Evolutionary conservation across 2,113 vertebrate genomes (phyloP).

Genomic region (Elachura formosa): DNA sequence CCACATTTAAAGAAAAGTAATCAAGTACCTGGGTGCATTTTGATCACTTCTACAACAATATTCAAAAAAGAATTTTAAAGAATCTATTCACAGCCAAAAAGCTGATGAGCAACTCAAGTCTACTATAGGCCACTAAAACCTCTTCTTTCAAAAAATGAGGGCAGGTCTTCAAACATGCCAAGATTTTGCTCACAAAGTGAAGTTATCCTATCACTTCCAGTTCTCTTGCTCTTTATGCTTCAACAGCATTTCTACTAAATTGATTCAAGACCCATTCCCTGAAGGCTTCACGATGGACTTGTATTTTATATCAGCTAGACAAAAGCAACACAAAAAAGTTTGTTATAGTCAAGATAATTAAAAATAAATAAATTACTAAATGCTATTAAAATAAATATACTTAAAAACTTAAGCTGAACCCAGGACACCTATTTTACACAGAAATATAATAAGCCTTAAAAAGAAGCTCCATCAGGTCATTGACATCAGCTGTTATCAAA

Average conservation of each 20-base stretch:
- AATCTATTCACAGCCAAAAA: not conserved
- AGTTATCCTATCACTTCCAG: conserved; percentile 39
- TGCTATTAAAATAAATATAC: not conserved
- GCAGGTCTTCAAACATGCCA: not conserved
- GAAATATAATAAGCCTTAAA: not conserved
- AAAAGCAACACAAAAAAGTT: not conserved
- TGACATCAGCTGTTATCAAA: not conserved
- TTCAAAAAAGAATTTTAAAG: not conserved
- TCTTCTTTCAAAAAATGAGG: conserved; percentile 4
- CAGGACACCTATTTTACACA: not conserved
- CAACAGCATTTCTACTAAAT: conserved; percentile 24
- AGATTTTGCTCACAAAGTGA: conserved; percentile 1
- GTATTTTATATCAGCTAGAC: not conserved
- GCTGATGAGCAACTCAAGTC: not conserved
- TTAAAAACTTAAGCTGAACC: not conserved
- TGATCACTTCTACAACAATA: not conserved
- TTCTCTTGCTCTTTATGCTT: conserved; percentile 49
- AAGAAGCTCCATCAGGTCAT: not conserved
- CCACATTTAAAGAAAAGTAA: not conserved
- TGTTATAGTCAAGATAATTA: not conserved
- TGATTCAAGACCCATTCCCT: conserved; percentile 22
- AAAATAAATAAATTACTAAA: not conserved
- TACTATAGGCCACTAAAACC: not conserved
- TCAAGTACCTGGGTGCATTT: not conserved
- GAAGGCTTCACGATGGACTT: conserved; percentile 7